A percentile compares a stretch with the other conserved stretches of the same genome.
phyloP scores from a whole-genome alignment of 2,888 invertebrate species.

The Acleris cristana region DNA sequence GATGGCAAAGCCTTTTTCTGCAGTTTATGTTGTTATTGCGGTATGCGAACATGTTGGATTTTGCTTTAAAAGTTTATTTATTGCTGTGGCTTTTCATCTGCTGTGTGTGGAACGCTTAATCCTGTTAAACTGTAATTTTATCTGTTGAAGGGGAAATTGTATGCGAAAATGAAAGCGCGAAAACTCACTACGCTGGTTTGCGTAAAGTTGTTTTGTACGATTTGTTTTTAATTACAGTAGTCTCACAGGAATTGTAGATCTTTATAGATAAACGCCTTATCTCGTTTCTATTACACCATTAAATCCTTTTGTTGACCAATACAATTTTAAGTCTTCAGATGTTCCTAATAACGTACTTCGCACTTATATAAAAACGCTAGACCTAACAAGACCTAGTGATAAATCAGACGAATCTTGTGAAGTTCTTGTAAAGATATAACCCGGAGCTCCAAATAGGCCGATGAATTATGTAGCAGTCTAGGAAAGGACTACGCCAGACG shows the following conservation, averaged over 20 bases:
- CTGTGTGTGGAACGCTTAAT: constrained; percentile 9
- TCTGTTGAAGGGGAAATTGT: constrained; percentile 2
- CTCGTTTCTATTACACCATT: no score
- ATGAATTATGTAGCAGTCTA: constrained; percentile 35
- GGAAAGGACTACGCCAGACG: constrained; percentile 30
- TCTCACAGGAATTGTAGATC: not conserved
- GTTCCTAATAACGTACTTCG: not conserved
- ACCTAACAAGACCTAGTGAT: constrained; percentile 21
- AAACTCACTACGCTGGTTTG: not conserved
- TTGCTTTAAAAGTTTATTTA: constrained; percentile 2
- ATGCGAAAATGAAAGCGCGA: constrained; percentile 1
- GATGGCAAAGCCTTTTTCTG: constrained; percentile 5
- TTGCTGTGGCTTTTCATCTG: constrained; percentile 11
- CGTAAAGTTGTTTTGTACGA: not conserved
- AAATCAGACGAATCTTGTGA: constrained; percentile 22
- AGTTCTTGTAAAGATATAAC: constrained; percentile 34
- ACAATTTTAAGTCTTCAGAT: not conserved
- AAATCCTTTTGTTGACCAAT: no score
- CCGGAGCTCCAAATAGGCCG: constrained; percentile 23
- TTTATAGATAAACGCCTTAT: no score
- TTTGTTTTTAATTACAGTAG: not conserved
- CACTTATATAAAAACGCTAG: not conserved
- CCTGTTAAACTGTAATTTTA: constrained; percentile 14
- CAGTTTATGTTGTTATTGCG: constrained; percentile 11
- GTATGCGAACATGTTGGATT: constrained; percentile 7